Percentiles rank a stretch among this genome's conserved stretches.
phyloP scores from a whole-genome alignment of 2,797 vertebrate genomes.

The Chromobotia macracanthus region DNA sequence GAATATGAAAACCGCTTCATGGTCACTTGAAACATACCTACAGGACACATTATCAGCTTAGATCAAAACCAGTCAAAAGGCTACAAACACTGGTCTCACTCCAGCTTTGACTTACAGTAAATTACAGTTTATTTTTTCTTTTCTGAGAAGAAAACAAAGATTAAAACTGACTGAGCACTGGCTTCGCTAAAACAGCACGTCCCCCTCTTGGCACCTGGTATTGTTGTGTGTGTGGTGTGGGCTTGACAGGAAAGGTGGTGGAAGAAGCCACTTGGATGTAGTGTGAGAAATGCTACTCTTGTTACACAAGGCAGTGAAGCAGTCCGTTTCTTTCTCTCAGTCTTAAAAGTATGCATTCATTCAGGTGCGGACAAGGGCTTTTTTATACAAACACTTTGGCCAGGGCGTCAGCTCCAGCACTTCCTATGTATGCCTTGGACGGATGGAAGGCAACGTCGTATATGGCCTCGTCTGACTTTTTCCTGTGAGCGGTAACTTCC shows the following conservation, averaged over 20 bases:
- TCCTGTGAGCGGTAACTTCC: conserved; percentile 98
- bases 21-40: conserved; percentile 82
- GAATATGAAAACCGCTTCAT: conserved; percentile 79
- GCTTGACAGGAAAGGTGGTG: conserved; percentile 35
- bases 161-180: conserved; percentile 69
- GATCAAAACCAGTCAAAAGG: conserved; percentile 79
- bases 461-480: conserved; percentile 98
- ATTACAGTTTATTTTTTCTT: conserved; percentile 82
- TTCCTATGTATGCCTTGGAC: conserved; percentile 98
- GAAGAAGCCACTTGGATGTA: conserved; percentile 75
- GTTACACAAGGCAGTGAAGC: conserved; percentile 83
- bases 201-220: conserved; percentile 36
- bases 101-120: conserved; percentile 80
- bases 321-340: conserved; percentile 66
- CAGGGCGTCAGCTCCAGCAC: conserved; percentile 95
- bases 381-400: conserved; percentile 96
- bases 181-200: conserved; percentile 35
- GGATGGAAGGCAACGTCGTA: conserved; percentile 99
- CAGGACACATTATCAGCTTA: conserved; percentile 79
- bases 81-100: conserved; percentile 78
- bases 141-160: conserved; percentile 54
- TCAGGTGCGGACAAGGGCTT: conserved; percentile 64
- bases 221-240: conserved; percentile 31
- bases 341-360: conserved; percentile 30
- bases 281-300: conserved; percentile 79